Evolutionary conservation across 2,113 vertebrate genomes (phyloP), one percentile per base, ranked within the genome.

Genomic region (Pandion haliaetus): DNA sequence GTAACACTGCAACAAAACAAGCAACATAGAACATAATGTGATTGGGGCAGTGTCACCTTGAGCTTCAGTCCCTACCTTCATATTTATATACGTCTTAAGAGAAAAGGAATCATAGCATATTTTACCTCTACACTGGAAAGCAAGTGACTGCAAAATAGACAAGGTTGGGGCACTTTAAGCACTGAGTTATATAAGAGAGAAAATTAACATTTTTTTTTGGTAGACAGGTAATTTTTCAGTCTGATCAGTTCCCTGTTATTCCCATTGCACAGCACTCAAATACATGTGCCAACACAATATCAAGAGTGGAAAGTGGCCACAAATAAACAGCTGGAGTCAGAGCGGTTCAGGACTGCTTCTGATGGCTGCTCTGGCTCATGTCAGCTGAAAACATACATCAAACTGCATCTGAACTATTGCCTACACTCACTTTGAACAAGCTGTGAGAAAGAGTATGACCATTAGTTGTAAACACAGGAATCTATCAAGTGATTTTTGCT

Each of bases 401-500:
- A 69, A 61, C 61, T 72, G 44, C 49, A 15, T 76, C 54, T n/a
- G 70, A 93, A 38, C 57, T 87, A 58, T 42, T 93, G 63, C 49
- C 47, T 76, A 36, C 78, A 77, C 87, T 91, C 90, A 88, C 58
- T 87, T 82, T 93, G 78, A 85, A 93, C 67, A 95, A 91, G 49
- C 69, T 92, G 86, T 82, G 73, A 76, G 91, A 97, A 95, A 15
- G 54, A 87, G 40, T 73, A 57, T 54, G 88, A 92, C 73, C 87
- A 73, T 65, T 77, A 85, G 65, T 31, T 94, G 77, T 97, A 94
- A 96, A 95, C 77, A 95, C 78, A 92, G 86, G 93, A 94, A 76
- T 73, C 86, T 87, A 67, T 44, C 78, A 70, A 88, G 54, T 50
- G 38, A 45, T 91, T 95, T 92, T 92, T 95, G 77, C 86, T 95